Conservation (phyloP, 2,797 vertebrate genomes). For the Rhodeus uyekii region DNA sequence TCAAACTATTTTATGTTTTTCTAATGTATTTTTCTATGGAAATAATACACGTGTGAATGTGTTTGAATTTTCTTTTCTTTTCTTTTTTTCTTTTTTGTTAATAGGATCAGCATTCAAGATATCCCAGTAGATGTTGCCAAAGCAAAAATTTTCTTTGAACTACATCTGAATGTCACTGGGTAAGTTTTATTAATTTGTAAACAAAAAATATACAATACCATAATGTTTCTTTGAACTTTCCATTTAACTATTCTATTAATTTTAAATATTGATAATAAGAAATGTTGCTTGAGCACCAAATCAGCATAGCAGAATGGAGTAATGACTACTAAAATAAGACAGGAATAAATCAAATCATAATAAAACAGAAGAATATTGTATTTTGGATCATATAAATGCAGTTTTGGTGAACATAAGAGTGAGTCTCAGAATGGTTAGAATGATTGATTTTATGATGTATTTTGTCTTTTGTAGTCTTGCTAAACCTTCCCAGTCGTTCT, state of each 20-base stretch:
- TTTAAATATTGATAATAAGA: too few relatives aligned
- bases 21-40: too few relatives aligned
- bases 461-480: conserved; percentile 75
- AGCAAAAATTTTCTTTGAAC: conserved; percentile 87
- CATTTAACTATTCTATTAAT: too few relatives aligned
- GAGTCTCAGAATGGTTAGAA: too few relatives aligned
- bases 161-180: conserved; percentile 86
- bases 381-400: neutral
- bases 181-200: conserved; percentile 64
- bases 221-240: too few relatives aligned
- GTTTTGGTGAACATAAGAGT: neutral
- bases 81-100: neutral
- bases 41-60: neutral
- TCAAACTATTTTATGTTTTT: too few relatives aligned
- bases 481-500: conserved; percentile 88
- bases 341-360: too few relatives aligned
- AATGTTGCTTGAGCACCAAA: too few relatives aligned
- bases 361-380: too few relatives aligned
- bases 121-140: conserved; percentile 78
- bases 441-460: neutral
- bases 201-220: neutral
- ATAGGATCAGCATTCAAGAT: conserved; percentile 87
- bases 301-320: too few relatives aligned
- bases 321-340: too few relatives aligned
- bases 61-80: neutral